A percentile compares a stretch with the other conserved stretches of the same genome.
phyloP scores from a whole-genome alignment of 2,888 invertebrate species.

The Cheilosia grossa region DNA sequence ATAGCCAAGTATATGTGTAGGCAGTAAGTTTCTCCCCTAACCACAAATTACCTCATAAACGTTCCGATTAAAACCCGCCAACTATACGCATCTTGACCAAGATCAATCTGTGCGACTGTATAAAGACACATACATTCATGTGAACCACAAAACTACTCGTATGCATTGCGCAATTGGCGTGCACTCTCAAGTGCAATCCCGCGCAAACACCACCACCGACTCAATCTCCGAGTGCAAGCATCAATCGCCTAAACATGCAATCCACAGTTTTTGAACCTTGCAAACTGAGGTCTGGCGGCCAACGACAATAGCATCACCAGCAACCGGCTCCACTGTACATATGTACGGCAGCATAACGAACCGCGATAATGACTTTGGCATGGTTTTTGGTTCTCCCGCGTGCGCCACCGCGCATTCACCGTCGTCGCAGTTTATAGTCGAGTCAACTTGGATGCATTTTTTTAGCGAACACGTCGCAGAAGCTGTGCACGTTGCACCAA shows the following conservation, averaged over 20 bases:
- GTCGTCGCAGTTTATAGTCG: conserved; percentile 11
- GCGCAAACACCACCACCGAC: not conserved
- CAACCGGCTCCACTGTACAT: conserved; percentile 59
- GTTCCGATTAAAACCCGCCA: conserved; percentile 1
- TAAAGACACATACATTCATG: not conserved
- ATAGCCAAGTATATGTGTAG: not conserved
- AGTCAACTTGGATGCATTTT: conserved; percentile 14
- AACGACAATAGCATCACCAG: conserved; percentile 68
- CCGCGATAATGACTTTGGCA: conserved; percentile 74
- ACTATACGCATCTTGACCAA: conserved; percentile 54
- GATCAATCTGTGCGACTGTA: not conserved
- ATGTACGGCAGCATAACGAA: conserved; percentile 48
- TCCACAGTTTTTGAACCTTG: conserved; percentile 61
- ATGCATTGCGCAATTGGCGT: conserved; percentile 49
- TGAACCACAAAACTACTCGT: conserved; percentile 38
- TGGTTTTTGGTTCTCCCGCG: conserved; percentile 51
- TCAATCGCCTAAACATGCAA: conserved; percentile 45
- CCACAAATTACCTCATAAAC: conserved; percentile 18
- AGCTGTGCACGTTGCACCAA: conserved; percentile 30
- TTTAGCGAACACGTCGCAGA: conserved; percentile 33
- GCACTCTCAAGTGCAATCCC: conserved; percentile 58
- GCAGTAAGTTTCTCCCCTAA: not conserved
- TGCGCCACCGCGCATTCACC: conserved; percentile 27
- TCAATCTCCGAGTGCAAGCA: conserved; percentile 9
- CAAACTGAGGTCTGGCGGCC: conserved; percentile 63